These are phyloP conservation scores for Muscicapa comitata DNA, from an alignment of 2,797 vertebrate genomes.

Conservation along the genomic window DNA sequence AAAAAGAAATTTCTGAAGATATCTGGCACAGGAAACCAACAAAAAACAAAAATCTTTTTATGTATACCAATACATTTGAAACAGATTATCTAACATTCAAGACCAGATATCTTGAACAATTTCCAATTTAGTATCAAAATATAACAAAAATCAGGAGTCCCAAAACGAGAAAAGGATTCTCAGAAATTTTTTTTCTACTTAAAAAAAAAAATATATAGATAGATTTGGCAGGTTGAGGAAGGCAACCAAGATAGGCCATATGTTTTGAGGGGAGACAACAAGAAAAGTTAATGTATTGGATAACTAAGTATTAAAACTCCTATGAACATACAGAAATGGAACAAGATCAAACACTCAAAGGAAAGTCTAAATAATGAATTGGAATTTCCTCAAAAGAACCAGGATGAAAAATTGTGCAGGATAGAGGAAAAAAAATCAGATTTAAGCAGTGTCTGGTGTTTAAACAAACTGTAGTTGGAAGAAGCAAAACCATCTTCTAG, in stretches of 20 bases:
- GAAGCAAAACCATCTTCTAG: not conserved
- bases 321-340: not conserved
- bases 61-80: not conserved
- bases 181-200: not conserved
- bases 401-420: not conserved
- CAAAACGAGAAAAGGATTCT: not conserved
- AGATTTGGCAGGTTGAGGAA: not conserved
- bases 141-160: not conserved
- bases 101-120: not conserved
- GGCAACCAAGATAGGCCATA: not conserved
- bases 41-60: not conserved
- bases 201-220: not conserved
- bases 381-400: not conserved
- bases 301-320: not conserved
- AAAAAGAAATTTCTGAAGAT: not conserved
- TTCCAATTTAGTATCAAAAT: not conserved
- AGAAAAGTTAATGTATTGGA: not conserved
- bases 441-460: not conserved
- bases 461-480: not conserved
- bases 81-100: not conserved
- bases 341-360: not conserved
- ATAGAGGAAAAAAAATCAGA: not conserved
- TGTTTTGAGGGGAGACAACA: not conserved
- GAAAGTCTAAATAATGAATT: not conserved
- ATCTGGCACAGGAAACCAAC: not conserved